These are phyloP conservation scores for Andrena camellia DNA, from an alignment of 2,888 invertebrate species.

Conservation along the genomic window DNA sequence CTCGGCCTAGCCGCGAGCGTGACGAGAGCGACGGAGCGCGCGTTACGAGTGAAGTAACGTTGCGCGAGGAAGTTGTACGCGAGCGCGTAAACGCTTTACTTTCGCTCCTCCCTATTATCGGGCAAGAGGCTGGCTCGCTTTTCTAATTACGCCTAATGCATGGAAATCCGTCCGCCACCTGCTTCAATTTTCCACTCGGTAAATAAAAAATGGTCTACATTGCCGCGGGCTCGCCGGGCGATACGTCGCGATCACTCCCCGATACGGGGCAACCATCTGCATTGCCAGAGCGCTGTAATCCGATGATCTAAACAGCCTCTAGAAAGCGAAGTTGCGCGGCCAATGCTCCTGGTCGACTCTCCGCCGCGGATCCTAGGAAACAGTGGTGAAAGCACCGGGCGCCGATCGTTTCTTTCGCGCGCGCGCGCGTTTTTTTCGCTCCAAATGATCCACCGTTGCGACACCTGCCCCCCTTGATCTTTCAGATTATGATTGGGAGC, in stretches of 20 bases:
- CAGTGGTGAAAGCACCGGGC: constrained; percentile 67
- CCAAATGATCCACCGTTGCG: neutral
- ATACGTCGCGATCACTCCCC: neutral
- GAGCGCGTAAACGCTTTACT: constrained; percentile 52
- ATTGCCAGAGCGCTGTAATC: constrained; percentile 36
- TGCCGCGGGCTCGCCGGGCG: neutral
- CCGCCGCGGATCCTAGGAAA: constrained; percentile 53
- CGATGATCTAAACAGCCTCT: constrained; percentile 65
- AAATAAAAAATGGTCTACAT: constrained; percentile 25
- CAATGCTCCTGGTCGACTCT: constrained; percentile 54
- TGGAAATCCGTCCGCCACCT: constrained; percentile 17
- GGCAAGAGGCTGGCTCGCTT: constrained; percentile 16
- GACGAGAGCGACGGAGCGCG: constrained; percentile 24
- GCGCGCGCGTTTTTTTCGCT: neutral
- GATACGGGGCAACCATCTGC: constrained; percentile 4
- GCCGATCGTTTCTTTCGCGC: constrained; percentile 36
- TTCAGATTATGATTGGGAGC: neutral
- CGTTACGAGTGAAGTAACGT: constrained; percentile 46
- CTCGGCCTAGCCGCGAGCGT: constrained; percentile 18
- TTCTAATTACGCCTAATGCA: constrained; percentile 42
- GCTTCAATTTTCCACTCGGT: constrained; percentile 19
- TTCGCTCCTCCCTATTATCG: constrained; percentile 59
- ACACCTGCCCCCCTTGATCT: neutral
- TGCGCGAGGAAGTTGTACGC: constrained; percentile 51
- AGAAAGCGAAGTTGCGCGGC: constrained; percentile 69